phyloP scores from a whole-genome alignment of 2,797 vertebrate species.

The Cacajao melanocephalus region DNA sequence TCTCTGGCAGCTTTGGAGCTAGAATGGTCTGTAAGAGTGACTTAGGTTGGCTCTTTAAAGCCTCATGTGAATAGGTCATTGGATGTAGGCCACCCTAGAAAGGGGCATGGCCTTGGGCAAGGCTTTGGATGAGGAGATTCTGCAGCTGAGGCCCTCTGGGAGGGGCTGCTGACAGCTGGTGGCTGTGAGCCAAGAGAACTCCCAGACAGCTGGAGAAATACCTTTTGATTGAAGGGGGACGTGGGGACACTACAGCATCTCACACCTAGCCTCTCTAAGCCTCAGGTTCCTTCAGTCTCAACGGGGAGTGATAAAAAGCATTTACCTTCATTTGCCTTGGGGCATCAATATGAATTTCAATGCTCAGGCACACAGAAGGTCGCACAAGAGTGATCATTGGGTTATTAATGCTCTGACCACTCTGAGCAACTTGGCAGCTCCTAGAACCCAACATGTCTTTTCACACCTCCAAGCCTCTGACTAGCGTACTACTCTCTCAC shows the following conservation, averaged over 20 bases:
- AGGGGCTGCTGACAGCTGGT: not conserved
- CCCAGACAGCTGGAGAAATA: not conserved
- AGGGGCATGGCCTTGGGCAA: not conserved
- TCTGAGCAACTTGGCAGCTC: not conserved
- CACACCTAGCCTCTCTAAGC: not conserved
- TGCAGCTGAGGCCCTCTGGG: not conserved
- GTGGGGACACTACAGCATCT: not conserved
- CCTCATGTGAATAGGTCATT: not conserved
- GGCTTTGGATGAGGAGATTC: not conserved
- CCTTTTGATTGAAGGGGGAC: not conserved
- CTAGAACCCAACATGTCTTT: not conserved
- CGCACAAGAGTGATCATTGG: not conserved
- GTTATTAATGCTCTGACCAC: not conserved
- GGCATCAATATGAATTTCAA: not conserved
- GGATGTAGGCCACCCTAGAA: not conserved
- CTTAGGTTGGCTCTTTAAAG: not conserved
- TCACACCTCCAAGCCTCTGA: not conserved
- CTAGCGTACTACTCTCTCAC: not conserved
- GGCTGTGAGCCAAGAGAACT: not conserved
- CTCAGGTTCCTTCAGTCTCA: not conserved
- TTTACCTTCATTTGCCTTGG: not conserved
- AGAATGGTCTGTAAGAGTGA: not conserved
- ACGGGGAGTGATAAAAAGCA: not conserved
- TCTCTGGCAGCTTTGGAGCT: not conserved
- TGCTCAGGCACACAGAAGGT: not conserved